Base-by-base conservation (phyloP, 2,797 vertebrate genomes). In the Sebastes steindachneri region DNA sequence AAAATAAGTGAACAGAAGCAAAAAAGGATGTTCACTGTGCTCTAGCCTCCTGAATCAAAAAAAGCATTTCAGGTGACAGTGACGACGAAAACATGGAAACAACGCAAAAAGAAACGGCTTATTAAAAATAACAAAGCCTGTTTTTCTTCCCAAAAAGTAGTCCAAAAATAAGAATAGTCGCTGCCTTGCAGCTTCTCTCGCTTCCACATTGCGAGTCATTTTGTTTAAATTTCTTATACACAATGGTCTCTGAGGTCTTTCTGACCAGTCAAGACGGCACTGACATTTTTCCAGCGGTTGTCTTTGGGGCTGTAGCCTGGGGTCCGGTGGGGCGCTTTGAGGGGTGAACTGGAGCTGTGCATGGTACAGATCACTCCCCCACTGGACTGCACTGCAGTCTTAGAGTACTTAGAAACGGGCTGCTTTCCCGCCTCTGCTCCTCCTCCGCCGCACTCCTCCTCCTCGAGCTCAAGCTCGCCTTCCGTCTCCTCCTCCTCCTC, bases 281-380 rank as follows among this genome's bases (percentile, higher is more conserved):
- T 96, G 95, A 95, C 91, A 89, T 97, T 97, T 96, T 97, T 97
- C 78, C 96, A 97, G 79, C 97, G 97, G 96, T 99, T 99, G 96
- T 99, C 97, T 96, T 98, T 97, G 95, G 98, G 97, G 95, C 96
- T 96, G 93, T 94, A 94, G 57, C 93, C 89, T 86, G 85, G 82
- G 90, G 96, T 97, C 96, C 97, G 96, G 92, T 95, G 95, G 21
- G 96, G 96, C 4, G 96, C 96, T 95, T 97, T 97, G 89, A 96
- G 94, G n/a, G 96, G 94, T 8, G 92, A 88, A 58, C 84, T 88
- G 80, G 96, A 96, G 92, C 94, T 95, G 88, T 92, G 96, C 79
- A 93, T 93, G 75, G 95, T 96, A 87, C 97, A 96, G 92, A 96
- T 96, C 82, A 95, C 73, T 45, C 89, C 91, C 84, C 96, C 96